A percentile compares a stretch with the other conserved stretches of the same genome.
Conservation (phyloP, 2,888 invertebrate genomes). For the Rambutsinella grinnellia region DNA sequence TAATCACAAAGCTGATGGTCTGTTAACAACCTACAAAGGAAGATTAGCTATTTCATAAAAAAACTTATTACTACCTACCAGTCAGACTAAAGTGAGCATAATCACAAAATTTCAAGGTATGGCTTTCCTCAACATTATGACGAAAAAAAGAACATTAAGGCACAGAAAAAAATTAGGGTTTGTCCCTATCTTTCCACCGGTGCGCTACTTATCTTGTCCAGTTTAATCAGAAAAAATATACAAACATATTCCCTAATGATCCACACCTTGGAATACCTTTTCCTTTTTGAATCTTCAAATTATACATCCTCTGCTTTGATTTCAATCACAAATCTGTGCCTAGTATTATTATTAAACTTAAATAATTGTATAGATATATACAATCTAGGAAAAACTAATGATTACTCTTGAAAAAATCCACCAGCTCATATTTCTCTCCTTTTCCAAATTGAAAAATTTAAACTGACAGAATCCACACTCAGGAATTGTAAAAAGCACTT, state of each 20-base stretch:
- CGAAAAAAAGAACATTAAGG: too few relatives aligned
- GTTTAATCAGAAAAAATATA: conserved; percentile 30
- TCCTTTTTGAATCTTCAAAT: conserved; percentile 19
- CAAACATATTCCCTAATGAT: conserved; percentile 23
- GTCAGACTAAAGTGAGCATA: background rate
- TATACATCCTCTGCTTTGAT: too few relatives aligned
- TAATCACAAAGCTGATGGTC: conserved; percentile 33
- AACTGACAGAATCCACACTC: conserved; percentile 43
- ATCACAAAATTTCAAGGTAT: conserved; percentile 17
- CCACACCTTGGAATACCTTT: conserved; percentile 31
- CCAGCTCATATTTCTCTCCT: background rate
- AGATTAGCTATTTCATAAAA: conserved; percentile 20
- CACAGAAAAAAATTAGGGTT: too few relatives aligned
- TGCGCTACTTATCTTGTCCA: conserved; percentile 30
- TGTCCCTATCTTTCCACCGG: too few relatives aligned
- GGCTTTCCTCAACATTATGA: too few relatives aligned
- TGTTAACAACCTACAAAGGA: conserved; percentile 36
- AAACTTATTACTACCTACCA: background rate
- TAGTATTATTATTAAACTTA: too few relatives aligned
- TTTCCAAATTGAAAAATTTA: conserved; percentile 18
- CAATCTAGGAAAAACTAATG: too few relatives aligned
- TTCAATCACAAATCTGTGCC: too few relatives aligned
- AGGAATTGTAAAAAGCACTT: conserved; percentile 40
- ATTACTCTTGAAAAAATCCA: too few relatives aligned
- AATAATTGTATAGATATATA: too few relatives aligned